phyloP scores from a whole-genome alignment of 2,797 vertebrate genomes.

The Tiaroga cobitis region DNA sequence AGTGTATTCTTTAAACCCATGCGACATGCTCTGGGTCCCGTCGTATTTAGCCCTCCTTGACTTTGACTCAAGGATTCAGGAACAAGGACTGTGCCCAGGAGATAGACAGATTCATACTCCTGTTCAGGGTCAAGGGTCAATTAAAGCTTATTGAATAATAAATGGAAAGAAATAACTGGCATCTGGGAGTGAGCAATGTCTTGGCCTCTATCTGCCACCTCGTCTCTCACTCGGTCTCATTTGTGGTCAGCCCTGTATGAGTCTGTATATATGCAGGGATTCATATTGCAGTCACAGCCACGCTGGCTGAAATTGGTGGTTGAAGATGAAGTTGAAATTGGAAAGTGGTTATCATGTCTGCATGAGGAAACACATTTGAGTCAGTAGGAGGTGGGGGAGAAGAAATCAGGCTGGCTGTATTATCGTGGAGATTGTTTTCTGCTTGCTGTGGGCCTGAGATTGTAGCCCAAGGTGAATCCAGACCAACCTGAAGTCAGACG shows the following conservation, averaged over 20 bases:
- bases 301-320: conserved; percentile 78
- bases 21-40: conserved; percentile 65
- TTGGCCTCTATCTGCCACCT: conserved; percentile 5
- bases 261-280: conserved; percentile 83
- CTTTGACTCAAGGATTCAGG: conserved; percentile 49
- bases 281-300: conserved; percentile 82
- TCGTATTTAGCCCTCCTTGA: conserved; percentile 68
- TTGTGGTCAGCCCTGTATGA: conserved; percentile 72
- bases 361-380: conserved; percentile 81
- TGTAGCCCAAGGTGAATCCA: conserved; percentile 38
- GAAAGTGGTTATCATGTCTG: conserved; percentile 83
- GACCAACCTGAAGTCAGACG: conserved; percentile 34
- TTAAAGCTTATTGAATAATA: conserved; percentile 80
- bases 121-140: conserved; percentile 73
- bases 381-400: conserved; percentile 69
- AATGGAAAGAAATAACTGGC: conserved; percentile 76
- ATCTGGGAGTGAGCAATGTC: conserved; percentile 66
- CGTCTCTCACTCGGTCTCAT: conserved; percentile 51
- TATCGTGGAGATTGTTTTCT: conserved; percentile 54
- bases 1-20: conserved; percentile 51
- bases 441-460: conserved; percentile 17
- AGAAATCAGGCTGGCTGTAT: conserved; percentile 66
- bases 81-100: conserved; percentile 53
- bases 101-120: conserved; percentile 62
- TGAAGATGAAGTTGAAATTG: conserved; percentile 86